Conservation (phyloP, 2,113 vertebrate genomes). For the Kryptolebias marmoratus region DNA sequence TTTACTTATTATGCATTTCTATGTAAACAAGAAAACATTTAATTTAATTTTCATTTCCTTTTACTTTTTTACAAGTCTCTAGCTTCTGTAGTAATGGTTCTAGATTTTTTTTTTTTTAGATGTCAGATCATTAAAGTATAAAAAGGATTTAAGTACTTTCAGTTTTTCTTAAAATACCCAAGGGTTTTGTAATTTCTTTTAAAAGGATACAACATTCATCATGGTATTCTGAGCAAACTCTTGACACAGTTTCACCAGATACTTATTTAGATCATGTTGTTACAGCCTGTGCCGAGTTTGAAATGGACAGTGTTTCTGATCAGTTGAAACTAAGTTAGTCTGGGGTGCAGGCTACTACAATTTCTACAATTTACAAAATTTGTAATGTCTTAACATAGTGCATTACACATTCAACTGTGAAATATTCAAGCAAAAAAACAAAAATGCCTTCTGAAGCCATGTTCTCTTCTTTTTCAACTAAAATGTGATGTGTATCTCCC, state of each 20-base stretch:
- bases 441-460: constrained; percentile 57
- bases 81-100: constrained; percentile 35
- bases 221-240: constrained; percentile 57
- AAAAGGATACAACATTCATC: constrained; percentile 57
- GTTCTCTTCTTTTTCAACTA: constrained; percentile 41
- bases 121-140: constrained; percentile 53
- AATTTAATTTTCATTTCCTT: constrained; percentile 11
- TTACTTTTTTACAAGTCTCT: constrained; percentile 41
- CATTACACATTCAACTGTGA: constrained; percentile 51
- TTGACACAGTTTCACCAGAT: constrained; percentile 36
- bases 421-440: constrained; percentile 55
- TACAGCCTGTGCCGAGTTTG: constrained; percentile 47
- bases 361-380: constrained; percentile 49
- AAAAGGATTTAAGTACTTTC: constrained; percentile 39
- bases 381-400: constrained; percentile 43
- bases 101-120: constrained; percentile 34
- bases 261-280: constrained; percentile 65
- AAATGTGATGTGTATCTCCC: constrained; percentile 62
- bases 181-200: constrained; percentile 58
- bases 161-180: constrained; percentile 57
- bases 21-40: constrained; percentile 9
- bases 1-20: constrained; percentile 54
- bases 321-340: constrained; percentile 35
- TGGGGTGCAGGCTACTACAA: constrained; percentile 23
- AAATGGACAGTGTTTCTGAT: constrained; percentile 53